A percentile compares a stretch with the other conserved stretches of the same genome.
Evolutionary conservation across 2,888 invertebrate species (phyloP).

Genomic region (Mesorhabditis spiculigera): DNA sequence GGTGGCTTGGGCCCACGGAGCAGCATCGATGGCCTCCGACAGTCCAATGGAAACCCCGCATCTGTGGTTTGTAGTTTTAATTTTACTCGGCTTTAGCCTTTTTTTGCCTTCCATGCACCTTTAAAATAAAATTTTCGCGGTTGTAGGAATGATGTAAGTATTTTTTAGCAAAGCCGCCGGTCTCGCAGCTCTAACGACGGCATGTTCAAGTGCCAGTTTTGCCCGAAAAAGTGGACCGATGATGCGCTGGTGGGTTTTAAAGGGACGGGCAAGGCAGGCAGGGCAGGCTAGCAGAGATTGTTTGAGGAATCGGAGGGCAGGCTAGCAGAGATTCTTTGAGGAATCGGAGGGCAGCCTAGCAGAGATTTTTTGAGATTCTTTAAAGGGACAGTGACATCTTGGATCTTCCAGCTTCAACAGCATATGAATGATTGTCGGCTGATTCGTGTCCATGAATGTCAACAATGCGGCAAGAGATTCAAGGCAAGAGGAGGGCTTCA

Average conservation of each 20-base stretch:
- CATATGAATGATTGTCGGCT: conserved; percentile 50
- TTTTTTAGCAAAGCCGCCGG: conserved; percentile 14
- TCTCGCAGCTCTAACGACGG: conserved; percentile 29
- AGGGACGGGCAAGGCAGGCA: no score
- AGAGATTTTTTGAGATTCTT: background rate
- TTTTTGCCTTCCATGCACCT: background rate
- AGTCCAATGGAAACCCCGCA: background rate
- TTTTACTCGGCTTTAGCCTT: background rate
- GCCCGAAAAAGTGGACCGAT: conserved; percentile 46
- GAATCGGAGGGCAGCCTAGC: no score
- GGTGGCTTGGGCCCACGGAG: no score
- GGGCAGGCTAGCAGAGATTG: no score
- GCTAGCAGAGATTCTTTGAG: no score
- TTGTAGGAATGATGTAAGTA: background rate
- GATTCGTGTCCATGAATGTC: conserved; percentile 46
- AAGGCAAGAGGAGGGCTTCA: conserved; percentile 55
- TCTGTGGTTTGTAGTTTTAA: background rate
- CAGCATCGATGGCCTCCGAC: background rate
- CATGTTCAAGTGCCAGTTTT: conserved; percentile 47
- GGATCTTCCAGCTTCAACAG: conserved; percentile 37
- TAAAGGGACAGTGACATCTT: background rate
- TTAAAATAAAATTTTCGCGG: background rate
- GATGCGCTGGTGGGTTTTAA: conserved; percentile 27
- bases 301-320: no score
- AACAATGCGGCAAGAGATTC: conserved; percentile 47